Conservation (phyloP, 2,797 vertebrate genomes). For the Falco peregrinus region DNA sequence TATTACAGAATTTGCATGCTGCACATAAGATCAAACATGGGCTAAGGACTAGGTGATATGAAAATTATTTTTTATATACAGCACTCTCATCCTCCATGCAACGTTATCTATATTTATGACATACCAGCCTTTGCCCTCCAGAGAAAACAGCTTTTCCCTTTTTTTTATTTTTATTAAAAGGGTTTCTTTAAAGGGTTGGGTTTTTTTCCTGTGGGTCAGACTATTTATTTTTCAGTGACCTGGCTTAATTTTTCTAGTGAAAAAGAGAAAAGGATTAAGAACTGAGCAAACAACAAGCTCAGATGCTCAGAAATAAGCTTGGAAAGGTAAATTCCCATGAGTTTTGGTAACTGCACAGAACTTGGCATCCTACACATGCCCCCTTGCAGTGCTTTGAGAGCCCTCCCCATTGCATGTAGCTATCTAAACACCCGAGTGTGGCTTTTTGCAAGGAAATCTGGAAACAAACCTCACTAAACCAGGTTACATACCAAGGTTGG, state of each 20-base stretch:
- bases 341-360: conserved; percentile 19
- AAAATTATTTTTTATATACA: background rate
- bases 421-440: background rate
- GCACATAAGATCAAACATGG: background rate
- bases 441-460: background rate
- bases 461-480: background rate
- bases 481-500: background rate
- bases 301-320: background rate
- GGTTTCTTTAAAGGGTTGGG: background rate
- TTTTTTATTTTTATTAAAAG: background rate
- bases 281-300: background rate
- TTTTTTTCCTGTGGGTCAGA: background rate
- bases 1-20: background rate
- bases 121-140: background rate
- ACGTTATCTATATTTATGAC: background rate
- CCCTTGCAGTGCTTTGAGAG: background rate
- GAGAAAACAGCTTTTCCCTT: background rate
- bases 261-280: background rate
- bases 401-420: background rate
- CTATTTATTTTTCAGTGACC: background rate
- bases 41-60: background rate
- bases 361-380: background rate
- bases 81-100: background rate
- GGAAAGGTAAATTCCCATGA: conserved; percentile 3
- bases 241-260: background rate